Evolutionary conservation across 2,113 vertebrate genomes (phyloP), one percentile per base, ranked within the genome.

Genomic region (Cephalopterus ornatus): DNA sequence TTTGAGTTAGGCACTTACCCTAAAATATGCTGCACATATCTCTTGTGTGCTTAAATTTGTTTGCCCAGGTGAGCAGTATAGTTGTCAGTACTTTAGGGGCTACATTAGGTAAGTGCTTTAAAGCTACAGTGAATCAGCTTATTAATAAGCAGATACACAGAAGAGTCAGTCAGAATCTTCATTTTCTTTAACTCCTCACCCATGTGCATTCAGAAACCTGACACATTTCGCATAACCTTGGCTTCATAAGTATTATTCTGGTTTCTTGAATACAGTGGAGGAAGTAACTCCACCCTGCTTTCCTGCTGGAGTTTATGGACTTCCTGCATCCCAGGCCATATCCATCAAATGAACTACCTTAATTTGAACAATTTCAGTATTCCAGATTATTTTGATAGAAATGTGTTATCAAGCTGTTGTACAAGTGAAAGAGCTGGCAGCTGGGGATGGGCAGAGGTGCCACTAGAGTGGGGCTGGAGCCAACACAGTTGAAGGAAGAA

Each of bases 281-380:
- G 58, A 90, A 94, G 41, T 78, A 67, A 75, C 53, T 85, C 49
- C 62, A 89, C 49, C 47, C 66, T 82, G 30, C 26, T 91, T 94
- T 81, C 85, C 56, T 74, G 70, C 12, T 71, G 33, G 16, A 42
- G 16, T 9, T 77, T 71, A 22, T 5, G 30, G 35, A 35, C 78
- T 85, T 91, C 23, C 68, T 35, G 28, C 30, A 84, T 52, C 42
- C 42, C 12, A 55, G 52, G 11, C 63, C 39, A 7, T 42, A 53
- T 33, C n/a, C 28, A 23, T 65, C 39, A 71, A 78, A 68, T 78
- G 70, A 77, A 35, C 7, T 22, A 50, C 37, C 5, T 26, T 73
- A 56, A 53, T 88, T 4, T 16, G 33, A 85, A 78, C 32, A 42
- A 14, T 78, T 82, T 82, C 15, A 68, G 2, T 87, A n/a, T 63